These are phyloP conservation scores for Coelogynopora nodosa DNA, from an alignment of 2,888 invertebrate genomes.

Conservation along the genomic window DNA sequence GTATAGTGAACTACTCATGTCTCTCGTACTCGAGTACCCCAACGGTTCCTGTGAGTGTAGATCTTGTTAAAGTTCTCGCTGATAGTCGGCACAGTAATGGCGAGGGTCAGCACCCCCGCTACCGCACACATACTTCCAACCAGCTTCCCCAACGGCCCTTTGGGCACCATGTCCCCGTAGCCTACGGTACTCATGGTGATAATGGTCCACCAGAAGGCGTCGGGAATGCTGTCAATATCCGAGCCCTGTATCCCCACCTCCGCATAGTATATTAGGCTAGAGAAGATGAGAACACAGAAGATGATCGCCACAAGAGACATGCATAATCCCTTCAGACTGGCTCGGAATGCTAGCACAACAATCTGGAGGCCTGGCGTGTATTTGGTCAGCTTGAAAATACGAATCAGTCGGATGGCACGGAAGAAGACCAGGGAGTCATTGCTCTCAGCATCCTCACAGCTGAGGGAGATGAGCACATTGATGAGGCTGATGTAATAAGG, in stretches of 20 bases:
- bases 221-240: constrained; percentile 60
- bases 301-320: constrained; percentile 63
- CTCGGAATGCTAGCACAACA: constrained; percentile 63
- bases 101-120: constrained; percentile 59
- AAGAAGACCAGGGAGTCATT: constrained; percentile 64
- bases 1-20: too few species aligned
- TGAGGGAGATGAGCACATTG: constrained; percentile 56
- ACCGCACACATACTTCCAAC: constrained; percentile 59
- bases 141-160: constrained; percentile 58
- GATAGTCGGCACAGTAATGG: constrained; percentile 60
- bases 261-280: constrained; percentile 64
- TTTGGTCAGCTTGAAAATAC: constrained; percentile 64
- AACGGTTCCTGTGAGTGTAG: constrained; percentile 53
- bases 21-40: too few species aligned
- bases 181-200: constrained; percentile 62
- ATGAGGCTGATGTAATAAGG: constrained; percentile 64
- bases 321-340: constrained; percentile 63
- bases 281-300: constrained; percentile 63
- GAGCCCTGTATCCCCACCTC: constrained; percentile 60
- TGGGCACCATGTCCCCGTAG: constrained; percentile 60
- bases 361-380: constrained; percentile 65
- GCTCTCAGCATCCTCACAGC: constrained; percentile 59
- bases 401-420: constrained; percentile 62
- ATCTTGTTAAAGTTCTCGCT: constrained; percentile 61
- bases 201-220: constrained; percentile 62